These are phyloP conservation scores for Neolamprologus brichardi DNA, from an alignment of 2,113 vertebrate species.

Conservation along the genomic window DNA sequence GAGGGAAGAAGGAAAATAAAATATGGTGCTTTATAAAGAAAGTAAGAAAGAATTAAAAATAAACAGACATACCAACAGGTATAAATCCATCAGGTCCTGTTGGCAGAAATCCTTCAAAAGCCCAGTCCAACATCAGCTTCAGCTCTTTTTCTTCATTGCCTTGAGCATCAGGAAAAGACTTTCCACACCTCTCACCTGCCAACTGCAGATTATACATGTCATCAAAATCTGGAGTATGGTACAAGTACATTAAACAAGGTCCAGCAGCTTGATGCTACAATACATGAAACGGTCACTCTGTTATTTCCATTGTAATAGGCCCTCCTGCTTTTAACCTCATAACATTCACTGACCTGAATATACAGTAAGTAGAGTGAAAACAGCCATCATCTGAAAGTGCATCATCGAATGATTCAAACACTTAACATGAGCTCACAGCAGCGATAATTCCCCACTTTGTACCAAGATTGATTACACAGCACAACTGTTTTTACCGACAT, in stretches of 20 bases:
- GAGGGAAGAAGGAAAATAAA: not conserved
- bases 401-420: not conserved
- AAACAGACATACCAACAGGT: constrained; percentile 9
- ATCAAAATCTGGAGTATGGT: not conserved
- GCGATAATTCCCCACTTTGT: not conserved
- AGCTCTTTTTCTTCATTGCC: constrained; percentile 74
- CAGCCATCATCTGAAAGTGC: not conserved
- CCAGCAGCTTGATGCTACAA: not conserved
- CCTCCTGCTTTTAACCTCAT: not conserved
- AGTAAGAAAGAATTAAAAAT: not conserved
- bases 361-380: not conserved
- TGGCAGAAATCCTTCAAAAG: constrained; percentile 84
- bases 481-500: not conserved
- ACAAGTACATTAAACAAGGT: not conserved
- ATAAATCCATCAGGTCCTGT: constrained; percentile 78
- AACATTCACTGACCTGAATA: not conserved
- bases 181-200: constrained; percentile 78
- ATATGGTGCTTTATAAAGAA: not conserved
- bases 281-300: not conserved
- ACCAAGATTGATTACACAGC: not conserved
- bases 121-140: constrained; percentile 90
- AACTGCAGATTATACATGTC: constrained; percentile 63
- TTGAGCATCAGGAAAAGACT: constrained; percentile 68
- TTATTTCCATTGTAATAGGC: not conserved
- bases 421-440: not conserved